Base-by-base conservation (phyloP, 2,113 vertebrate genomes). In the Rhizomys pruinosus region DNA sequence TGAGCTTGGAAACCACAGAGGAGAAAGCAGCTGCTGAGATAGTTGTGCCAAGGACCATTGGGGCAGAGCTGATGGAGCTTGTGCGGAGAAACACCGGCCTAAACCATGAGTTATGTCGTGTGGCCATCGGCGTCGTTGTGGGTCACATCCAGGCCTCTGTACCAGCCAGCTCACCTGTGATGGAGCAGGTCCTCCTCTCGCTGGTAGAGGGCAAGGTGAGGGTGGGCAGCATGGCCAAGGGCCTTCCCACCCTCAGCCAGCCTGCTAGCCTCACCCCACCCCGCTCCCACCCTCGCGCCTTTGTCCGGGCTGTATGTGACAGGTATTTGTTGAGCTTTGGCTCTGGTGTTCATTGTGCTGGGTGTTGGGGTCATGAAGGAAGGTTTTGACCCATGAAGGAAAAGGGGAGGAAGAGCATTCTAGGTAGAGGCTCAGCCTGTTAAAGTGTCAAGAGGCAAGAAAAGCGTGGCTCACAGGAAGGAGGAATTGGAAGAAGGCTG, bases 151-250 rank as follows among this genome's bases (percentile, higher is more conserved):
- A 99, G 98, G 98, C 97, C 76, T 98, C 98, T 0, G 11, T 99
- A 63, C 99, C 99, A 0, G 98, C 98, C 37, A 98, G 98, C 63
- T 98, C 98, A n/a, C 95, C 98, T 5, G 97, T 98, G 90, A 98
- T 99, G 99, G 99, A 99, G 96, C 99, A 99, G 95, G 99, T 99
- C 93, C 99, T 99, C 89, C 97, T 99, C 94, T 99, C 99, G 0
- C 96, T 99, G 97, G 99, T 99, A 95, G 98, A 99, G 97, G 99
- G 98, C 96, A 99, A 99, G 99, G 99, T 99, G 93, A 97, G 97
- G 89, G 80, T 81, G 93, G 92, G 52, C 59, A 10, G 63, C 73
- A 22, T 15, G 59, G 74, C 96, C 69, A 19, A 55, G 63, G 94
- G 71, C 84, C 61, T 89, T 44, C 90, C 79, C 52, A 34, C 74